These are phyloP conservation scores for Cerastis rubricosa DNA, from an alignment of 2,888 invertebrate genomes.

Conservation along the genomic window DNA sequence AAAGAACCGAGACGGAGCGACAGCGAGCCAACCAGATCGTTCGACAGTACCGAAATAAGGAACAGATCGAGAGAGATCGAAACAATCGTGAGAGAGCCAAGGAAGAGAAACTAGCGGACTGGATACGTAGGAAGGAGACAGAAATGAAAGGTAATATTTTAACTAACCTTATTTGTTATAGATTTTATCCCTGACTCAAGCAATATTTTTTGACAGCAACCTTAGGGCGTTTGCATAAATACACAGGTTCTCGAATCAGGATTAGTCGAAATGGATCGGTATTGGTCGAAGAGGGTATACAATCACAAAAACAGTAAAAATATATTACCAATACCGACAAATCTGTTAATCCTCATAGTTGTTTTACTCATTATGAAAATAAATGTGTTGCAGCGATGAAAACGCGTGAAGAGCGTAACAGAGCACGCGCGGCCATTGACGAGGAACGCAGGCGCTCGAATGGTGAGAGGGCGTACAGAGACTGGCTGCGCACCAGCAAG, in stretches of 20 bases:
- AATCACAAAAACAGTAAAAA: background rate
- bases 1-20: conserved; percentile 82
- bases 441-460: conserved; percentile 88
- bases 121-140: conserved; percentile 91
- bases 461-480: conserved; percentile 91
- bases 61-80: conserved; percentile 82
- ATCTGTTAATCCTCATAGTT: background rate
- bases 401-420: conserved; percentile 85
- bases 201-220: background rate
- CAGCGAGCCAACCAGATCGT: conserved; percentile 85
- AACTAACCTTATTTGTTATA: background rate
- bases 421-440: conserved; percentile 87
- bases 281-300: background rate
- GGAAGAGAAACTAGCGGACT: conserved; percentile 88
- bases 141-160: conserved; percentile 88
- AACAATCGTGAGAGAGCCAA: conserved; percentile 81
- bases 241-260: background rate
- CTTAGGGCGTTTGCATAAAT: background rate
- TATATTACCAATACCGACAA: background rate
- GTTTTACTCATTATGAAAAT: background rate
- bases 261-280: background rate
- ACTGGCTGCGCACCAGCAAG: conserved; percentile 92
- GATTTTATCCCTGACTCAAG: background rate
- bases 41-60: conserved; percentile 78
- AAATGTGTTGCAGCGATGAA: conserved; percentile 79